A percentile compares a stretch with the other conserved stretches of the same genome.
Evolutionary conservation across 2,113 vertebrate genomes (phyloP).

Genomic region (Syngnathus floridae): DNA sequence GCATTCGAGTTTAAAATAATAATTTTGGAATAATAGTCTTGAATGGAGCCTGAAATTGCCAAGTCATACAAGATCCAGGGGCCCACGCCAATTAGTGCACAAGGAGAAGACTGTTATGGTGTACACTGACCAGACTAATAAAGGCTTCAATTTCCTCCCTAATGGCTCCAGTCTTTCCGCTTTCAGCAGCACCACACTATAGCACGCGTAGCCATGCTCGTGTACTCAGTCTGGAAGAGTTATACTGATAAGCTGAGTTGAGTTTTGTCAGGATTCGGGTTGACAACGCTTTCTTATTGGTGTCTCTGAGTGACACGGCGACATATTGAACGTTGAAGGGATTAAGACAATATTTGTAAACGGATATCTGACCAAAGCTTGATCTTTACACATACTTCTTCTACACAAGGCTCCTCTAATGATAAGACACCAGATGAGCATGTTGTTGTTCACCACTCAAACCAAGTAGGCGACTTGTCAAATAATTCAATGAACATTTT

Average conservation of each 20-base stretch:
- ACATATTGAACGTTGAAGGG: background rate
- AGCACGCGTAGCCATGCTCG: slow-evolving; percentile 21
- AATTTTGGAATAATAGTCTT: slow-evolving; percentile 1
- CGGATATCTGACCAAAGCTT: background rate
- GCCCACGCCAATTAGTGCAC: slow-evolving; percentile 1
- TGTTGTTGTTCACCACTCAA: background rate
- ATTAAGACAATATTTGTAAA: background rate
- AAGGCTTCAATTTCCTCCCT: slow-evolving; percentile 60
- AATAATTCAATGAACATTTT: background rate
- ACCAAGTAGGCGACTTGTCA: background rate
- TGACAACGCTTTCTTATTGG: background rate
- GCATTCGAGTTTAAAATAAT: slow-evolving; percentile 22
- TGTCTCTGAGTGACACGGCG: background rate
- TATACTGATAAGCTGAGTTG: background rate
- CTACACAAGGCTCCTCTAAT: background rate
- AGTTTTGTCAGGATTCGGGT: background rate
- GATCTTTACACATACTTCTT: background rate
- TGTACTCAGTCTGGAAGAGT: slow-evolving; percentile 17
- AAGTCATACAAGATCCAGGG: slow-evolving; percentile 4
- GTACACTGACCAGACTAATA: slow-evolving; percentile 61
- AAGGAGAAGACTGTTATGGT: slow-evolving; percentile 55
- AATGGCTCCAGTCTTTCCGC: slow-evolving; percentile 55
- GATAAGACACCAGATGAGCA: background rate
- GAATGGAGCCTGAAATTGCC: slow-evolving; percentile 25
- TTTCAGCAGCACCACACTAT: slow-evolving; percentile 24